A percentile compares a stretch with the other conserved stretches of the same genome.
These are phyloP conservation scores for Fregetta grallaria DNA, from an alignment of 2,113 vertebrate genomes.

Conservation along the genomic window DNA sequence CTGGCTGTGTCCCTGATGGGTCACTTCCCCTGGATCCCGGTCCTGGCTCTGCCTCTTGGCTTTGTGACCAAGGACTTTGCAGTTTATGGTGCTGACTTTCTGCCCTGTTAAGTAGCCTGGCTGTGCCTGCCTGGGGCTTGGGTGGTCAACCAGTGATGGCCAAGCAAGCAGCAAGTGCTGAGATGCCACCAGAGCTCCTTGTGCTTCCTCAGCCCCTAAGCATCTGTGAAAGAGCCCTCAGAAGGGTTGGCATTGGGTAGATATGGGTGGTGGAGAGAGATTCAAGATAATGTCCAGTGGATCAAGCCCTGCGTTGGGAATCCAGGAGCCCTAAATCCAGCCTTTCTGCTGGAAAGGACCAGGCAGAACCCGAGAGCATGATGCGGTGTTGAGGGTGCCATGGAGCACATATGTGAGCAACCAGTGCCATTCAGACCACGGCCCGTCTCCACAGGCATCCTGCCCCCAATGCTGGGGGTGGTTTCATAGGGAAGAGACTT, in stretches of 20 bases:
- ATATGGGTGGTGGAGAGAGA: background rate
- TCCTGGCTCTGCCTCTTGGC: background rate
- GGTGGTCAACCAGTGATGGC: background rate
- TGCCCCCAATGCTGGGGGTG: accelerated
- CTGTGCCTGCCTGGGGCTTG: background rate
- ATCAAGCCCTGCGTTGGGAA: background rate
- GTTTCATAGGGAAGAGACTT: background rate
- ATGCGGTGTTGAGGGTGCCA: background rate
- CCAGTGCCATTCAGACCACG: background rate
- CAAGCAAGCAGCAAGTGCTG: background rate
- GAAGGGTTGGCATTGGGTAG: background rate
- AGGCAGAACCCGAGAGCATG: accelerated
- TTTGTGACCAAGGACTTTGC: background rate
- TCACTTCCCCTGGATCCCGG: background rate
- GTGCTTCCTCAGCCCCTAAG: background rate
- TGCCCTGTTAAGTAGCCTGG: background rate
- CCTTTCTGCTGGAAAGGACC: background rate
- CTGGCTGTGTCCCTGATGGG: accelerated
- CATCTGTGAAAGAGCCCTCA: background rate
- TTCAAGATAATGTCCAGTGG: background rate
- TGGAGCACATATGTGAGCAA: background rate
- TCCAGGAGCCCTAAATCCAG: background rate
- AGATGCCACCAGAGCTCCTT: background rate
- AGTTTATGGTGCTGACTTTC: background rate
- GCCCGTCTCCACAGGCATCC: accelerated